phyloP scores from a whole-genome alignment of 1,140 invertebrate species.

The Gonioctena quinquepunctata region DNA sequence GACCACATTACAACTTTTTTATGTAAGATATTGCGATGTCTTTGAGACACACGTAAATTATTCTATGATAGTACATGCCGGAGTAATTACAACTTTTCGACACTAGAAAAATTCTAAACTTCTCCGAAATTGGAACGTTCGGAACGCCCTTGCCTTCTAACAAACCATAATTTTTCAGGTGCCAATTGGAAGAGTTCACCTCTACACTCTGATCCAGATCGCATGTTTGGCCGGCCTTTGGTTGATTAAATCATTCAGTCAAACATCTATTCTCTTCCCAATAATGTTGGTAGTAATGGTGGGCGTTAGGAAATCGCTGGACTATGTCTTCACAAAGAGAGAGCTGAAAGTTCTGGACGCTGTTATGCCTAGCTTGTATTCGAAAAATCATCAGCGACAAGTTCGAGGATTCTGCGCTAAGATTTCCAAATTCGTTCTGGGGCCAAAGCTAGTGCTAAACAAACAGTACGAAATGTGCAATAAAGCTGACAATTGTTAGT shows the following conservation, averaged over 20 bases:
- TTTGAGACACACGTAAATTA: background rate
- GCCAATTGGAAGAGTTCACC: slow-evolving; percentile 87
- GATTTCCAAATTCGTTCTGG: slow-evolving; percentile 41
- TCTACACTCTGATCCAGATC: slow-evolving; percentile 95
- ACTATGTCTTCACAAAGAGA: slow-evolving; percentile 87
- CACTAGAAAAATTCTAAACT: background rate
- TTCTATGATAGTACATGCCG: background rate
- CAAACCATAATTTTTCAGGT: slow-evolving; percentile 61
- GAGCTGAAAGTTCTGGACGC: slow-evolving; percentile 97
- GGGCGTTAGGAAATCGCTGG: slow-evolving; percentile 90
- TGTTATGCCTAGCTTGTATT: slow-evolving; percentile 89
- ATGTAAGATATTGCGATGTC: background rate
- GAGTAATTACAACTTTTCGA: background rate
- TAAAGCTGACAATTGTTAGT: too few species aligned
- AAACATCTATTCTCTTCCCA: slow-evolving; percentile 96
- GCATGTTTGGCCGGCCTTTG: slow-evolving; percentile 88
- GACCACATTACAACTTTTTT: background rate
- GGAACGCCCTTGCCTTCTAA: background rate
- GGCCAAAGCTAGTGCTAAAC: slow-evolving; percentile 35
- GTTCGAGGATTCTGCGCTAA: slow-evolving; percentile 61
- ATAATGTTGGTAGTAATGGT: slow-evolving; percentile 99
- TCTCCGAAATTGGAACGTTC: too few species aligned
- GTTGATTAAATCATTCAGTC: slow-evolving; percentile 94
- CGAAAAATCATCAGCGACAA: slow-evolving; percentile 78
- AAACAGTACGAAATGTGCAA: too few species aligned